phyloP scores from a whole-genome alignment of 2,797 vertebrate genomes.

The Argyrosomus regius region DNA sequence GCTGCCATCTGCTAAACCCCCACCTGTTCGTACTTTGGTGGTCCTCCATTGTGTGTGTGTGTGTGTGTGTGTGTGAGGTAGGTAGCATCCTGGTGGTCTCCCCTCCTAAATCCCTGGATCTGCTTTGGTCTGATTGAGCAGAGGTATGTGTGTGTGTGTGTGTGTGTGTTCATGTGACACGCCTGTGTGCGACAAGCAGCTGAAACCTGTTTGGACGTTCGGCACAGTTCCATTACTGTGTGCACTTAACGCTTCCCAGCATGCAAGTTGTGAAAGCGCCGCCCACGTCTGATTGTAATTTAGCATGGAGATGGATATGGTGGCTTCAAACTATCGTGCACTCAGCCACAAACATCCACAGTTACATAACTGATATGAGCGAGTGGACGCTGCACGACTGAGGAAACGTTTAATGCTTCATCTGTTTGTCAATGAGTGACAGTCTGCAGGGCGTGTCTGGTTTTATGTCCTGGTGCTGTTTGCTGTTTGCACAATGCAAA shows the following conservation, averaged over 20 bases:
- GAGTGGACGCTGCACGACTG: no score
- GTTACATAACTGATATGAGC: not conserved
- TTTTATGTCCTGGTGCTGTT: no score
- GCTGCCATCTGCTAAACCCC: constrained; percentile 59
- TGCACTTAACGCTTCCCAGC: constrained; percentile 1
- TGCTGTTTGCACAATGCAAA: no score
- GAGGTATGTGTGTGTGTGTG: constrained; percentile 22
- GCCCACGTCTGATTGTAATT: not conserved
- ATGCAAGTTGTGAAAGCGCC: not conserved
- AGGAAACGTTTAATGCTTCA: not conserved
- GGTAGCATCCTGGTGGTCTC: constrained; percentile 56
- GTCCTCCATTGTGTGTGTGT: constrained; percentile 42
- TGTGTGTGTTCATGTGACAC: not conserved
- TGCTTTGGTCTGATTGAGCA: constrained; percentile 40
- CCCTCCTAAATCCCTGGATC: constrained; percentile 48
- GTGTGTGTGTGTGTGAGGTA: constrained; percentile 5
- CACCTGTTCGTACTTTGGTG: constrained; percentile 64
- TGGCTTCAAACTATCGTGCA: not conserved
- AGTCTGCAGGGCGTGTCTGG: no score
- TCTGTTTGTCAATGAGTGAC: not conserved
- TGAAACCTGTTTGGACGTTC: not conserved
- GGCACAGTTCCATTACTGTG: not conserved
- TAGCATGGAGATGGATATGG: not conserved
- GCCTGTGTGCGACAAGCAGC: not conserved
- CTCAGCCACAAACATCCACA: not conserved